A percentile compares a stretch with the other conserved stretches of the same genome.
phyloP scores from a whole-genome alignment of 2,888 invertebrate species.

The Agriopis leucophaearia region DNA sequence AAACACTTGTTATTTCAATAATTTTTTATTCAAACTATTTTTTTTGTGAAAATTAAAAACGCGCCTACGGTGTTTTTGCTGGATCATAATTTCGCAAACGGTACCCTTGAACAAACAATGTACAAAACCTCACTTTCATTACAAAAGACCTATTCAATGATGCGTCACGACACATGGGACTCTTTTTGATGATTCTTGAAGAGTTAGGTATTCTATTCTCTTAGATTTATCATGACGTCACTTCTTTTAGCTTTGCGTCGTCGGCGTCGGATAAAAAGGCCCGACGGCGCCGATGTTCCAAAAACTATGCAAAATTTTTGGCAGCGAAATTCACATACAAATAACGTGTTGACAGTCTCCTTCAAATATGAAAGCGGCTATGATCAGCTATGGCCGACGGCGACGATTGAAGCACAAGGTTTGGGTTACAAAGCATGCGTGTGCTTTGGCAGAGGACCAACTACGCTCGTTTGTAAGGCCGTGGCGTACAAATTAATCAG shows the following conservation, averaged over 20 bases:
- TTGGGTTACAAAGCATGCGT: constrained; percentile 38
- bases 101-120: too few species aligned
- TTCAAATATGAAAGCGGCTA: constrained; percentile 27
- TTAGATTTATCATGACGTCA: too few species aligned
- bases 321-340: constrained; percentile 14
- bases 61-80: too few species aligned
- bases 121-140: too few species aligned
- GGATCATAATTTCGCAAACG: too few species aligned
- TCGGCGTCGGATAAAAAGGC: not conserved
- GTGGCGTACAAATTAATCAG: constrained; percentile 40
- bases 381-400: constrained; percentile 38
- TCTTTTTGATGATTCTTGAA: too few species aligned
- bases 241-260: too few species aligned
- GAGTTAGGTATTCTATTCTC: too few species aligned
- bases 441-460: constrained; percentile 40
- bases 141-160: too few species aligned
- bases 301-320: constrained; percentile 6
- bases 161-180: too few species aligned
- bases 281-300: not conserved
- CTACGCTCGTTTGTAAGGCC: constrained; percentile 38
- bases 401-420: constrained; percentile 35
- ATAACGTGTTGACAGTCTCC: constrained; percentile 23
- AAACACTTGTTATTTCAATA: too few species aligned
- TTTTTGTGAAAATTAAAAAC: too few species aligned
- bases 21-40: not conserved